Conservation (phyloP, 2,113 vertebrate species). For the Chionomys nivalis region DNA sequence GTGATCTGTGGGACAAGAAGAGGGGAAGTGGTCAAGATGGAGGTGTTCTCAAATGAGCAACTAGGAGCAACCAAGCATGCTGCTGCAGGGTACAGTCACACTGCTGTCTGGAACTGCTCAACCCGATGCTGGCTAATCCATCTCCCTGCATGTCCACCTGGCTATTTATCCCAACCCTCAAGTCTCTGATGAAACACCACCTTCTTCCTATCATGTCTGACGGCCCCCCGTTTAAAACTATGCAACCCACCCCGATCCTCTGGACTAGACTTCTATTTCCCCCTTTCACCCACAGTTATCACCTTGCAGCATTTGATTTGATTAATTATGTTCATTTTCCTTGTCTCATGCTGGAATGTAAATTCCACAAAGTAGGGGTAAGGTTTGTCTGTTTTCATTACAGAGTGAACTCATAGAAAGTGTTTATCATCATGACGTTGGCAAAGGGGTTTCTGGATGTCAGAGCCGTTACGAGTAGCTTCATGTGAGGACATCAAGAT, state of each 20-base stretch:
- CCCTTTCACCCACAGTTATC: not conserved
- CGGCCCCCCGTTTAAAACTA: not conserved
- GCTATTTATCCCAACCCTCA: not conserved
- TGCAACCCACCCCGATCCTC: not conserved
- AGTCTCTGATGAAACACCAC: not conserved
- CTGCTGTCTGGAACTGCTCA: fast-evolving
- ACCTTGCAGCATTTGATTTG: not conserved
- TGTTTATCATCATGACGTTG: not conserved
- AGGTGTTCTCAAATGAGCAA: not conserved
- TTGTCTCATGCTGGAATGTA: not conserved
- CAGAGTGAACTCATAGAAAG: not conserved
- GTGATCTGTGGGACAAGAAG: conserved; percentile 87
- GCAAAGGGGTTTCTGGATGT: not conserved
- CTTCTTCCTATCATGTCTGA: not conserved
- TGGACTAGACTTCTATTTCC: not conserved
- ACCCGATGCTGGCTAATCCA: not conserved
- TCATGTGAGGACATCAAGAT: not conserved
- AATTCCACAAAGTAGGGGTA: not conserved
- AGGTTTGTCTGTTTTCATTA: not conserved
- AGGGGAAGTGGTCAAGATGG: not conserved
- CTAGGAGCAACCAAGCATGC: not conserved
- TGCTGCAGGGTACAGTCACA: not conserved
- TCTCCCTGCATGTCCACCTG: not conserved
- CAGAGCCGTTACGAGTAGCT: not conserved
- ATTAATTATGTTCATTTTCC: not conserved